Evolutionary conservation across 2,888 invertebrate species (phyloP).

Genomic region (Papilio protenor): DNA sequence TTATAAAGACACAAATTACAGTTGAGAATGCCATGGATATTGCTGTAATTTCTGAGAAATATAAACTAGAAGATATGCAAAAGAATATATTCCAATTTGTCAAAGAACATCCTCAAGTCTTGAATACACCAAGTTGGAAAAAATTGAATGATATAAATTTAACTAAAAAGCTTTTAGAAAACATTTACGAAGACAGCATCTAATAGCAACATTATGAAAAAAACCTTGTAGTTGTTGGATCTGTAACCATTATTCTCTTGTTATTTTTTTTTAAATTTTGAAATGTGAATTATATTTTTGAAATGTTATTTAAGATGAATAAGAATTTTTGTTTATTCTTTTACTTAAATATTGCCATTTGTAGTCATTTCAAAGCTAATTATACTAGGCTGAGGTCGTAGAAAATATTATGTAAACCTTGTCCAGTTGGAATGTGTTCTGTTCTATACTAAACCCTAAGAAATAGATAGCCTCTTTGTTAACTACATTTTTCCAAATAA

Average conservation of each 20-base stretch:
- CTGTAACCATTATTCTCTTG: not conserved
- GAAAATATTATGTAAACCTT: not conserved
- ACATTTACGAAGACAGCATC: slow-evolving; percentile 44
- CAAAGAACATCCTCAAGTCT: slow-evolving; percentile 62
- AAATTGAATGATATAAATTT: slow-evolving; percentile 66
- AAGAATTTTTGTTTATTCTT: not conserved
- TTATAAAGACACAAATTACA: slow-evolving; percentile 61
- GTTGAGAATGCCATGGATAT: slow-evolving; percentile 68
- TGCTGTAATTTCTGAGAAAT: slow-evolving; percentile 67
- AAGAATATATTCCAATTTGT: slow-evolving; percentile 64
- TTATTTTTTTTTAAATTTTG: not conserved
- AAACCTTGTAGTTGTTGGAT: slow-evolving; percentile 38
- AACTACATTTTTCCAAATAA: too few relatives aligned
- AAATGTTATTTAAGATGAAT: not conserved
- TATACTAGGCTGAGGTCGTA: not conserved
- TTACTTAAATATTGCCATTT: not conserved
- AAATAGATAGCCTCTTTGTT: too few relatives aligned
- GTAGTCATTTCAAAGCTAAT: too few relatives aligned
- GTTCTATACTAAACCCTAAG: too few relatives aligned
- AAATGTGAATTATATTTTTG: not conserved
- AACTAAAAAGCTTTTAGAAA: slow-evolving; percentile 65
- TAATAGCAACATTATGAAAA: slow-evolving; percentile 23
- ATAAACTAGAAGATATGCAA: slow-evolving; percentile 60
- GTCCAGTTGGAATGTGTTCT: not conserved
- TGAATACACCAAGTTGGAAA: slow-evolving; percentile 67